Evolutionary conservation across 2,797 vertebrate species (phyloP), one percentile per base, ranked within the genome.

Genomic region (Danio choprae): DNA sequence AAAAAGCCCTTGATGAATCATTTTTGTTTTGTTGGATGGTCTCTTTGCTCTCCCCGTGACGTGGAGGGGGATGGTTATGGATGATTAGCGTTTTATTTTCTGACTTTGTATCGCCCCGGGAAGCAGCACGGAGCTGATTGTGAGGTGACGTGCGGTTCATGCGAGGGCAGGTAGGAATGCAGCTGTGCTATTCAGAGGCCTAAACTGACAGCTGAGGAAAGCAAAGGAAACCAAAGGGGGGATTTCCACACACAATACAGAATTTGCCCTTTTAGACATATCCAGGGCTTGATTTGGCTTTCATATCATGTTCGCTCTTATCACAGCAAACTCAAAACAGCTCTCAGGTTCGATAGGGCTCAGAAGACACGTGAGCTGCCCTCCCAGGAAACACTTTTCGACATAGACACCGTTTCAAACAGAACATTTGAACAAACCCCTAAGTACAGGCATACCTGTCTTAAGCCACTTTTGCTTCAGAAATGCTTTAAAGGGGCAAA

Each of bases 11-110:
- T 84, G 81, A 79, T 84, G 69, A 86, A 84, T 83, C 72, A 80
- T 86, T 84, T 85, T 79, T 84, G 78, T 81, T 78, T 82, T 56
- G 76, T 83, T 84, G 70, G 77, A 83, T 75, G 77, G 50, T 56
- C 74, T 68, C 60, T 73, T 71, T 68, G 48, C 44, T 71, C 68
- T 75, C 46, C 48, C 44, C 40, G 16, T 84, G 60, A 65, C 77
- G 55, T 59, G 62, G 48, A 13, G 53, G 41, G 68, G 51, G 77
- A 40, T 68, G 41, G 64, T 74, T 73, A 71, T 76, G 43, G 67
- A 53, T 74, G 74, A 80, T 85, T 78, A 74, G 55, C 29, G 8
- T 64, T 68, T 74, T 81, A 81, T 81, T 86, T 78, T 76, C 70
- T 65, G 51, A 80, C 51, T 12, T 38, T 44, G 38, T 74, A 74